Percentiles rank a stretch among this genome's conserved stretches.
Conservation (phyloP, 2,113 vertebrate species). For the Leucoraja erinaceus region DNA sequence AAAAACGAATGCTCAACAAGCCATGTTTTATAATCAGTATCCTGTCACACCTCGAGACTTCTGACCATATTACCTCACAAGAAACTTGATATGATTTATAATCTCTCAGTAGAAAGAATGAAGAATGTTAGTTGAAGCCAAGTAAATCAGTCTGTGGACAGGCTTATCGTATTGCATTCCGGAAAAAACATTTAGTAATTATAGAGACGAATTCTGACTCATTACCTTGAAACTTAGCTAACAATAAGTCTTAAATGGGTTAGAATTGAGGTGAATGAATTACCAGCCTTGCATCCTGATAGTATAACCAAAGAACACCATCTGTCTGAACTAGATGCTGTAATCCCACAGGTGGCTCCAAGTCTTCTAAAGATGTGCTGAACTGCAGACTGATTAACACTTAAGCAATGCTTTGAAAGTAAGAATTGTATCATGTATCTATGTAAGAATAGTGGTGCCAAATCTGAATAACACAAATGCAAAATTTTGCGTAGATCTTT, state of each 20-base stretch:
- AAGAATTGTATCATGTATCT: neutral
- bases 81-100: neutral
- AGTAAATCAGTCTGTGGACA: neutral
- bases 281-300: neutral
- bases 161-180: neutral
- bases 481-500: neutral
- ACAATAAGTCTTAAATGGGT: neutral
- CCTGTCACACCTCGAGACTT: neutral
- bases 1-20: neutral
- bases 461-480: neutral
- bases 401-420: neutral
- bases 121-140: neutral
- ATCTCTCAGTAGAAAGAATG: neutral
- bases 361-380: neutral
- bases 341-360: neutral
- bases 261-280: neutral
- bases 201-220: neutral
- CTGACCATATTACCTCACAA: neutral
- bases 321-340: neutral
- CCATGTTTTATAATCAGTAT: neutral
- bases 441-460: neutral
- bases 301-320: neutral
- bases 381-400: neutral
- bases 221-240: neutral
- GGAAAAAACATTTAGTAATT: neutral